Evolutionary conservation across 2,888 invertebrate species (phyloP).

Genomic region (Allygus modestus): DNA sequence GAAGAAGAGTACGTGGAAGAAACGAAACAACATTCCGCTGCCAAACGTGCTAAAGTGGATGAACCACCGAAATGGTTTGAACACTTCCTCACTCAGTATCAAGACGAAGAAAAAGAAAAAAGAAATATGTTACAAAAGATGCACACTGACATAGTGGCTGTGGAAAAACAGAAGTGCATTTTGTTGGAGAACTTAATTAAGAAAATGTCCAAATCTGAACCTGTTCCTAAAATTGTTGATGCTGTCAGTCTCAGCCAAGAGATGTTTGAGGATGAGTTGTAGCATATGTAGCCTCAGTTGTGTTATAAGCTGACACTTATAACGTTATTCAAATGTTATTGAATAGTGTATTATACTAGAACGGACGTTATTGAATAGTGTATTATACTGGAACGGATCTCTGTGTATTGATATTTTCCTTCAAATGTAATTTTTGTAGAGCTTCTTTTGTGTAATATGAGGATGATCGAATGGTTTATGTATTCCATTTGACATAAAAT

Average conservation of each 20-base stretch:
- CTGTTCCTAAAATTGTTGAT: conserved; percentile 13
- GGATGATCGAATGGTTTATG: no score
- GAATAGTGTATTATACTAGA: no score
- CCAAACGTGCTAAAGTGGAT: background rate
- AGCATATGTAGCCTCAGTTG: background rate
- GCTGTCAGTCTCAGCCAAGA: conserved; percentile 38
- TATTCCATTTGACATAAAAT: no score
- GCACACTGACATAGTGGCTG: conserved; percentile 2
- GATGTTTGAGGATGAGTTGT: conserved; percentile 27
- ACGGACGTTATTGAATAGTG: no score
- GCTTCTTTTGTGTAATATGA: no score
- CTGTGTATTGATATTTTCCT: no score
- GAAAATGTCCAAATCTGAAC: background rate
- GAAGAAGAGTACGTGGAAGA: background rate
- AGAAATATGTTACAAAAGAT: conserved; percentile 31
- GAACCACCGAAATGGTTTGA: conserved; percentile 22
- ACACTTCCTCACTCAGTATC: background rate
- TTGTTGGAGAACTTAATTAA: conserved; percentile 29
- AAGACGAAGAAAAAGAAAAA: conserved; percentile 25
- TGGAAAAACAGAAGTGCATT: conserved; percentile 34
- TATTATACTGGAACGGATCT: no score
- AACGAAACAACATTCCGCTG: background rate
- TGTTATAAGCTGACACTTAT: no score
- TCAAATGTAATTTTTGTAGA: no score
- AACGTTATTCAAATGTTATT: no score